Evolutionary conservation across 2,888 invertebrate genomes (phyloP), one percentile per base, ranked within the genome.

Genomic region (Lasioglossum marginatum): DNA sequence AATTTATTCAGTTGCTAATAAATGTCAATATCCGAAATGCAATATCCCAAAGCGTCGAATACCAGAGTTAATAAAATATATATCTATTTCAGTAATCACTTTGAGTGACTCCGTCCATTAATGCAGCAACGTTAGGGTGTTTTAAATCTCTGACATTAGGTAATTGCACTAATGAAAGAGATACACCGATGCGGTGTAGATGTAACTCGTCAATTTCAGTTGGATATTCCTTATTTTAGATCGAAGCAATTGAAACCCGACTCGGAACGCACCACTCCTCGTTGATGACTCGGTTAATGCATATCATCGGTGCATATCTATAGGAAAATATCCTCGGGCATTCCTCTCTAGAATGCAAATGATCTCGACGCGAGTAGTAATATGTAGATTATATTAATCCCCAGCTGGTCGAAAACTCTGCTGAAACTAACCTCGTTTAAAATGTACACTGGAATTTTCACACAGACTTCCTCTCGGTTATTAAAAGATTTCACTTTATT

Each of bases 331-430:
- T 76, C 80, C 78, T 81, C 84, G 78, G 72, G 78, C 81, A 82
- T 87, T 83, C 81, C 80, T 77, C 79, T 77, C 78, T 63, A 68
- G 83, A 89, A 90, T 91, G 89, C 87, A 90, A 90, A 91, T 90
- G 80, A 76, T 80, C 40, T 43, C 84, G 85, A 74, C 71, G 83
- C 66, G 82, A 72, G 84, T 81, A 80, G 81, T 90, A 87, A 87
- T 87, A 89, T 85, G 91, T 82, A 88, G 85, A 91, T 91, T 91
- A 87, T 88, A 91, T 91, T 91, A 87, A 92, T 91, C 85, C 90
- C 77, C 68, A 63, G 85, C 72, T 81, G 89, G 84, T 83, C 82
- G 90, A 91, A 91, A 92, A 91, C 86, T 90, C 81, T 31, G 16
- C 16, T 27, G 27, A 27, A 92, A 91, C 85, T 88, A 87, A 83